Percentiles rank a stretch among this genome's conserved stretches.
These are phyloP conservation scores for Drosophila stalkeri DNA, from an alignment of 2,888 invertebrate genomes.

Conservation along the genomic window DNA sequence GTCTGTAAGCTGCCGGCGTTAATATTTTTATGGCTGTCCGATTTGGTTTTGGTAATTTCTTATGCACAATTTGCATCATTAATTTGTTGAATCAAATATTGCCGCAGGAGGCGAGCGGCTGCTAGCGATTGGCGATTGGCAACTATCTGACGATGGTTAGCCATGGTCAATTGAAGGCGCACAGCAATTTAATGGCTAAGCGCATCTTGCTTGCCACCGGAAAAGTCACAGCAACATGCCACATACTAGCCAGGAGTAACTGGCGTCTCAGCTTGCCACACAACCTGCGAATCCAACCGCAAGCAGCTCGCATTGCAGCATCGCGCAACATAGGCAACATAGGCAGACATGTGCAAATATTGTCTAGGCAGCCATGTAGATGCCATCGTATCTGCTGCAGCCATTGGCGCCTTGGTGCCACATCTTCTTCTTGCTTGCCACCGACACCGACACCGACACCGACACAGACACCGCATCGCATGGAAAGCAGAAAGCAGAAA, in stretches of 20 bases:
- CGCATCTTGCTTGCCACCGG: constrained; percentile 23
- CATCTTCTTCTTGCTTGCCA: constrained; percentile 26
- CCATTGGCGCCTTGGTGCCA: constrained; percentile 12
- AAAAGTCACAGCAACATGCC: constrained; percentile 9
- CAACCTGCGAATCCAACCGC: constrained; percentile 34
- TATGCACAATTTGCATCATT: constrained; percentile 64
- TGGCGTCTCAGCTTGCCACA: constrained; percentile 21
- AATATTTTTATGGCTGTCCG: constrained; percentile 24
- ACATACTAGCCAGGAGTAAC: neutral
- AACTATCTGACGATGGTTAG: neutral
- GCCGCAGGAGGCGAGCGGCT: constrained; percentile 8
- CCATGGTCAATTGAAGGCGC: constrained; percentile 13
- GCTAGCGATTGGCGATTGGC: constrained; percentile 6
- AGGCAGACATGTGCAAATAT: constrained; percentile 41
- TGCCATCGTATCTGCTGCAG: constrained; percentile 9
- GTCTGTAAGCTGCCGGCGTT: constrained; percentile 2
- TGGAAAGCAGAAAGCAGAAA: constrained; percentile 13
- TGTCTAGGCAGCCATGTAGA: constrained; percentile 13
- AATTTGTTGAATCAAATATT: constrained; percentile 44
- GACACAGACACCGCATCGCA: too few relatives aligned
- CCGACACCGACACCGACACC: constrained; percentile 7
- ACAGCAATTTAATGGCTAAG: neutral
- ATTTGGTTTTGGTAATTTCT: constrained; percentile 25
- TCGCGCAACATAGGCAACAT: constrained; percentile 32
- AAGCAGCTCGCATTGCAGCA: constrained; percentile 42